Base-by-base conservation (phyloP, 1,140 invertebrate species). In the Drosophila murphyi region DNA sequence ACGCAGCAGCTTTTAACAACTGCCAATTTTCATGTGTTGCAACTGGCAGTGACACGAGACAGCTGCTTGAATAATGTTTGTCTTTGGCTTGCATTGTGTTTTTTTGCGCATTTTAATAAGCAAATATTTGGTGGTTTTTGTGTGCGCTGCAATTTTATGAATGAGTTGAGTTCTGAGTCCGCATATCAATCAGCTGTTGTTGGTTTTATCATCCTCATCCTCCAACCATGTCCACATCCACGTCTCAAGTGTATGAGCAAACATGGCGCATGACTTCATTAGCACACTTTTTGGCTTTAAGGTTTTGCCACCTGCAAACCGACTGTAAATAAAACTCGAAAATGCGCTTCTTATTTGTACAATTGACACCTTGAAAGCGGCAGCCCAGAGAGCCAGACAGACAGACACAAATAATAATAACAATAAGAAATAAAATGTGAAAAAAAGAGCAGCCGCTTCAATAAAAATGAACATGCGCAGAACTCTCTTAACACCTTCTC, bases 1-100 rank as follows among this genome's bases (percentile, higher is more conserved):
- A 1, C 41, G 20, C 50, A 10, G 51, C 3, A 48, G 37, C 29
- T 51, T 43, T 43, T 35, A 47, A n/a, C 61, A 64, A 74, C 39
- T 76, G 81, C 43, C 82, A 85, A 85, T 87, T 86, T 82, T 82
- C 72, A 70, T 88, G 76, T 82, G 72, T 45, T 80, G 83, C 83
- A 87, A 89, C 80, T 89, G 83, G 31, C 63, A 52, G 50, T 41
- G 7, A 35, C 50, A 10, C 31, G 12, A 43, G 37, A 64, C 81
- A 86, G 82, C 81, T 85, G 81, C 68, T 67, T 80, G 81, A 82
- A 31, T 64, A 31, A 45, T 61, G 50, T 71, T 70, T 80, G 68
- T 73, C 51, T 67, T 67, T 57, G 41, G 20, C 34, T 31, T 70
- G 55, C 35, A 10, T 51, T 68, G 8, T 41, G 20, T 52, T 39